A percentile compares a stretch with the other conserved stretches of the same genome.
These are phyloP conservation scores for Diuraphis noxia DNA, from an alignment of 1,140 invertebrate species.

Conservation along the genomic window DNA sequence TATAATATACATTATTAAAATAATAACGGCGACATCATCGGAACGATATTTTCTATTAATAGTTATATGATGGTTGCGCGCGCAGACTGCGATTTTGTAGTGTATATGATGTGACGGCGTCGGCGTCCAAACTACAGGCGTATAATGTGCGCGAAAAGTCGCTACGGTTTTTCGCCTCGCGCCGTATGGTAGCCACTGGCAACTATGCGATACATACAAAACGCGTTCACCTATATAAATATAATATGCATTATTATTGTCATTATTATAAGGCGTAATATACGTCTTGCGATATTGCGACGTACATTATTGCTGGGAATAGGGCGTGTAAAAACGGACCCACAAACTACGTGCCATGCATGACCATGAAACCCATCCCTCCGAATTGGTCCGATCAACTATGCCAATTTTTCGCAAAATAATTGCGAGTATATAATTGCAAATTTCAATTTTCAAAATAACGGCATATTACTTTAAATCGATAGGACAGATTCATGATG, in stretches of 20 bases:
- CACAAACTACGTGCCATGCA: too few relatives aligned
- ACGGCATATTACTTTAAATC: too few relatives aligned
- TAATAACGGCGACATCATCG: too few relatives aligned
- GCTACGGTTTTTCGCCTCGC: neutral
- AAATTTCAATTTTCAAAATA: too few relatives aligned
- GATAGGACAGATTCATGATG: too few relatives aligned
- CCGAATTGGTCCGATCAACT: too few relatives aligned
- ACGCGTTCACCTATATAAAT: neutral
- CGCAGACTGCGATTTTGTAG: neutral
- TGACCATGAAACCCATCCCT: too few relatives aligned
- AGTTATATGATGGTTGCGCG: neutral
- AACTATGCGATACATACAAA: conserved; percentile 5
- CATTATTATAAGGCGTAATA: neutral
- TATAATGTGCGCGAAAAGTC: neutral
- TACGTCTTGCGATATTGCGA: neutral
- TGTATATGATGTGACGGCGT: neutral
- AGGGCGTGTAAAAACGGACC: too few relatives aligned
- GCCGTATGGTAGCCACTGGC: conserved; percentile 21
- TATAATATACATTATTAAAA: too few relatives aligned
- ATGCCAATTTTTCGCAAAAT: too few relatives aligned
- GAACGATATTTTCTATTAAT: neutral
- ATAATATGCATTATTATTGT: neutral
- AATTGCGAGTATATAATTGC: too few relatives aligned
- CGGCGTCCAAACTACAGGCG: neutral
- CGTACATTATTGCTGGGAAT: neutral